Percentiles rank a stretch among this genome's conserved stretches.
phyloP scores from a whole-genome alignment of 2,797 vertebrate genomes.

The Channallabes apus region DNA sequence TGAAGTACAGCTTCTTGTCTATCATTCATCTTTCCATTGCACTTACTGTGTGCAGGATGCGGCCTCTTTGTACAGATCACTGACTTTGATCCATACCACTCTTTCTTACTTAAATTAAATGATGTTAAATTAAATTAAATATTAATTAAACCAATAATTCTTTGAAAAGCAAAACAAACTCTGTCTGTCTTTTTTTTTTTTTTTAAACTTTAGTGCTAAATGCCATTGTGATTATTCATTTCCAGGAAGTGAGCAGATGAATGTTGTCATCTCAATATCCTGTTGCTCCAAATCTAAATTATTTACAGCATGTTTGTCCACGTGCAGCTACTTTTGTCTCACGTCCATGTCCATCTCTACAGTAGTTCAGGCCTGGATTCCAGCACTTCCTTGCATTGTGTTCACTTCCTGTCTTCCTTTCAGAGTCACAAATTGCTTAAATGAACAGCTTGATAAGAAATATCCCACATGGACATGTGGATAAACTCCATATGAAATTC shows the following conservation, averaged over 20 bases:
- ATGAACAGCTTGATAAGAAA: neutral
- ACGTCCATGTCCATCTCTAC: neutral
- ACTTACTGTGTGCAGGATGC: slow-evolving; percentile 20
- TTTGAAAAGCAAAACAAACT: slow-evolving; percentile 23
- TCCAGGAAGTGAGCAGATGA: slow-evolving; percentile 11
- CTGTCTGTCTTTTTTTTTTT: neutral
- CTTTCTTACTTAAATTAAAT: slow-evolving; percentile 42
- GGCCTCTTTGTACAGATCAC: slow-evolving; percentile 31
- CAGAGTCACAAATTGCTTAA: neutral
- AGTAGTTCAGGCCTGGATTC: slow-evolving; percentile 9
- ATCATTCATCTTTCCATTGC: slow-evolving; percentile 21
- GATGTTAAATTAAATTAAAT: neutral
- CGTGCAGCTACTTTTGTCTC: slow-evolving; percentile 18
- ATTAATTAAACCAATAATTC: slow-evolving; percentile 20
- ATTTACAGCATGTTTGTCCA: slow-evolving; percentile 4
- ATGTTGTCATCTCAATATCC: slow-evolving; percentile 9
- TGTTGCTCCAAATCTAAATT: slow-evolving; percentile 1
- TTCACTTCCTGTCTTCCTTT: slow-evolving; percentile 21
- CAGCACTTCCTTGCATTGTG: slow-evolving; percentile 39
- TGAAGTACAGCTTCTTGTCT: slow-evolving; percentile 3
- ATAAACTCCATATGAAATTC: no score
- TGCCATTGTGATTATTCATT: slow-evolving; percentile 1
- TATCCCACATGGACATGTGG: no score
- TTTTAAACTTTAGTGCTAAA: neutral
- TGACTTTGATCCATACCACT: slow-evolving; percentile 28